These are phyloP conservation scores for Colaptes auratus DNA, from an alignment of 2,113 vertebrate genomes.

Conservation along the genomic window DNA sequence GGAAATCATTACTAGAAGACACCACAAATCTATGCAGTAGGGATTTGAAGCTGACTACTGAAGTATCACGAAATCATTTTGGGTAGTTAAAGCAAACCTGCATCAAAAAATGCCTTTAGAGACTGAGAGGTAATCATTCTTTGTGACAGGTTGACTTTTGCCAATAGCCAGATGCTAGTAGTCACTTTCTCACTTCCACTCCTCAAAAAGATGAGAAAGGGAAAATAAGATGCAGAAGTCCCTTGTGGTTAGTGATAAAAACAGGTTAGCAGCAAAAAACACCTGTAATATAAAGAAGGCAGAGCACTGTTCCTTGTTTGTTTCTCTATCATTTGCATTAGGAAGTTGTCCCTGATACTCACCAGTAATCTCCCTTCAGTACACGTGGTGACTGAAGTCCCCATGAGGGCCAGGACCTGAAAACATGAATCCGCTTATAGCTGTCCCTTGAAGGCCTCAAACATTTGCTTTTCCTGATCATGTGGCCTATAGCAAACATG, in stretches of 20 bases:
- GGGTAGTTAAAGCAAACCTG: neutral
- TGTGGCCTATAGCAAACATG: rapidly evolving
- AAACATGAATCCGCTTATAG: neutral
- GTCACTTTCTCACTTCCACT: rapidly evolving
- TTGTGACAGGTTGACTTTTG: neutral
- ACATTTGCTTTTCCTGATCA: neutral
- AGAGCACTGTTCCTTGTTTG: neutral
- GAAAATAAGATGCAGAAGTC: neutral
- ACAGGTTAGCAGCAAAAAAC: neutral
- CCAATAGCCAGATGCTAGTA: neutral
- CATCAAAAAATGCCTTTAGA: neutral
- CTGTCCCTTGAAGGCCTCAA: neutral
- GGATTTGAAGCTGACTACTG: neutral
- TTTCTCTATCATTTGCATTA: neutral
- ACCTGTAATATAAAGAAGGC: neutral
- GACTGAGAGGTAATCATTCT: neutral
- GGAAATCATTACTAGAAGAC: neutral
- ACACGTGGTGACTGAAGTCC: neutral
- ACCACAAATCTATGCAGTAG: neutral
- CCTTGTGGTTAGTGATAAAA: neutral
- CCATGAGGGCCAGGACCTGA: neutral
- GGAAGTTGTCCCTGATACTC: neutral
- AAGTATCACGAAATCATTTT: neutral
- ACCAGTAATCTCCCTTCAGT: neutral
- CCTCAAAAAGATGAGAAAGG: neutral